phyloP scores from a whole-genome alignment of 2,797 vertebrate genomes.

The Scyliorhinus canicula region DNA sequence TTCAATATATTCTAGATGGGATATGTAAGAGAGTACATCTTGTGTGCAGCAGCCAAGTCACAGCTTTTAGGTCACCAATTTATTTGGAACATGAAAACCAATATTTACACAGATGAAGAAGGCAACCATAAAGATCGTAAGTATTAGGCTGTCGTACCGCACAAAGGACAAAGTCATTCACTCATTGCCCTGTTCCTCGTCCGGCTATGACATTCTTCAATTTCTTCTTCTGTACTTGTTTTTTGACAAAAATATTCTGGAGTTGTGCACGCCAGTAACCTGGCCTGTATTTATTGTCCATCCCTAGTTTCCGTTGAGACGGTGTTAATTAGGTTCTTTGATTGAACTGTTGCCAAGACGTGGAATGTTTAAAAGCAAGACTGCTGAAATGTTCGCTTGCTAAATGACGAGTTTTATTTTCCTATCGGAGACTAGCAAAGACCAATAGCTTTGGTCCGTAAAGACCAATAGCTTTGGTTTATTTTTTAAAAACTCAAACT shows the following conservation, averaged over 20 bases:
- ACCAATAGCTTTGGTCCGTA: too few relatives aligned
- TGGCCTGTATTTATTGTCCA: background rate
- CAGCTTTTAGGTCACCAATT: conserved; percentile 95
- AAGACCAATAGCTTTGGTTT: too few relatives aligned
- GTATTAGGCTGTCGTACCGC: conserved; percentile 46
- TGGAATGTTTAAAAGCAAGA: background rate
- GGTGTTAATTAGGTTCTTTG: background rate
- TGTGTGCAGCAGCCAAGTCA: conserved; percentile 92
- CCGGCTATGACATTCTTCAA: too few relatives aligned
- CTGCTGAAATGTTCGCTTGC: background rate
- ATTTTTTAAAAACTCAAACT: too few relatives aligned
- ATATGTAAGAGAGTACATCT: conserved; percentile 90
- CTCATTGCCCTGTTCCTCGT: too few relatives aligned
- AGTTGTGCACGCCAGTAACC: too few relatives aligned
- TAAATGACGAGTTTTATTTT: too few relatives aligned
- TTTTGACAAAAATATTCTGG: background rate
- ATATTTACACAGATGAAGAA: conserved; percentile 90
- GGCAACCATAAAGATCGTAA: conserved; percentile 91
- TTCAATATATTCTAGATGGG: conserved; percentile 74
- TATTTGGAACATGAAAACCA: conserved; percentile 99
- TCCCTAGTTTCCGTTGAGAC: background rate
- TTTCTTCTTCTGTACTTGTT: background rate
- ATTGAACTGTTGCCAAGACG: background rate
- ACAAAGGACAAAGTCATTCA: too few relatives aligned
- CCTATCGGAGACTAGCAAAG: background rate